A percentile compares a stretch with the other conserved stretches of the same genome.
phyloP scores from a whole-genome alignment of 1,140 invertebrate species.

The Meteorus sp. region DNA sequence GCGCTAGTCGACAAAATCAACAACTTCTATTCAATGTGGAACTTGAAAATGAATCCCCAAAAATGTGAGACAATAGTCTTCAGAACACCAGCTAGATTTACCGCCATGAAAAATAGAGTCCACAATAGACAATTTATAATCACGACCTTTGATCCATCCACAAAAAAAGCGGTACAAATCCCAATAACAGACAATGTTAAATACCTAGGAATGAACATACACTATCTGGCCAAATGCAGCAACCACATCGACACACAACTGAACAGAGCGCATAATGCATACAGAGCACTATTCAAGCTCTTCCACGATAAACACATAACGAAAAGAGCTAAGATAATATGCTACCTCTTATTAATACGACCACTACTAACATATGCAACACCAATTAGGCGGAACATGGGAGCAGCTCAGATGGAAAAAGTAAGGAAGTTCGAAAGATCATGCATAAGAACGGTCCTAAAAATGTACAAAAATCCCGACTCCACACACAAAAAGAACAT shows the following conservation, averaged over 20 bases:
- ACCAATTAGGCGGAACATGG: not conserved
- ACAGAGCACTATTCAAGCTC: not conserved
- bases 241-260: not conserved
- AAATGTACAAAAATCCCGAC: not conserved
- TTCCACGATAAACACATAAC: conserved; percentile 9
- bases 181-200: not conserved
- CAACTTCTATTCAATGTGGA: conserved; percentile 12
- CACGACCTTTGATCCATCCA: not conserved
- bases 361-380: not conserved
- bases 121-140: not conserved
- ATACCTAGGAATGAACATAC: conserved; percentile 8
- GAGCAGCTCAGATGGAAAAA: not conserved
- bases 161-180: not conserved
- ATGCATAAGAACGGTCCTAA: not conserved
- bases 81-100: not conserved
- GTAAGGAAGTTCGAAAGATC: not conserved
- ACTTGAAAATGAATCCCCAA: conserved; percentile 9
- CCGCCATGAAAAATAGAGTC: not conserved
- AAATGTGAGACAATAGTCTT: conserved; percentile 23
- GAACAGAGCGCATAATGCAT: conserved; percentile 4
- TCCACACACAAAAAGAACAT: not conserved
- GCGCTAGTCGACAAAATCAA: conserved; percentile 12
- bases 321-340: not conserved
- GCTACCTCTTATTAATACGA: not conserved
- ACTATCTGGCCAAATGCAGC: not conserved